These are phyloP conservation scores for Danio aesculapii DNA, from an alignment of 2,797 vertebrate species.

Conservation along the genomic window DNA sequence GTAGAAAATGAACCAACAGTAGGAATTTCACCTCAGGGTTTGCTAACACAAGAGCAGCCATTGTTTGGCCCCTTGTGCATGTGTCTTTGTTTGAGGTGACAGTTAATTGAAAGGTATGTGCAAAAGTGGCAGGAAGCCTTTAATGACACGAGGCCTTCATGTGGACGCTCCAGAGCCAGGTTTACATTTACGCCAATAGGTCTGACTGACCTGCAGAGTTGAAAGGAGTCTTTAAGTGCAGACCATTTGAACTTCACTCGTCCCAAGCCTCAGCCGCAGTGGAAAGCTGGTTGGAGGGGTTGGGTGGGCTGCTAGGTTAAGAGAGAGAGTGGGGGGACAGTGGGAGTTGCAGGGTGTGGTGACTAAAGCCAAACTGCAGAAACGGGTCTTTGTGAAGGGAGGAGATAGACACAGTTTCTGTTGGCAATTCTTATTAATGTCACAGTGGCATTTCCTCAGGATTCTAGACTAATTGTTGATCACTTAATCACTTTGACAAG, in stretches of 20 bases:
- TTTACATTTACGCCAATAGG: constrained; percentile 50
- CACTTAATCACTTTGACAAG: neutral
- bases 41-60: constrained; percentile 51
- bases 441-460: neutral
- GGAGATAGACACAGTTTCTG: constrained; percentile 25
- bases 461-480: neutral
- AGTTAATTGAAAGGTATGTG: constrained; percentile 68
- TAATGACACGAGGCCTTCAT: constrained; percentile 47
- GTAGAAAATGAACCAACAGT: constrained; percentile 31
- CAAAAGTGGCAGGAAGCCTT: constrained; percentile 61
- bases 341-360: constrained; percentile 53
- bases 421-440: neutral
- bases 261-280: constrained; percentile 52
- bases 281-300: constrained; percentile 45
- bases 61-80: constrained; percentile 57
- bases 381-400: constrained; percentile 29
- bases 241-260: constrained; percentile 55
- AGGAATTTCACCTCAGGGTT: constrained; percentile 53
- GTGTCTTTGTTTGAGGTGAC: constrained; percentile 58
- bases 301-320: constrained; percentile 18
- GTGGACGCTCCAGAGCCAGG: constrained; percentile 52
- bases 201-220: constrained; percentile 58
- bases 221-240: constrained; percentile 63
- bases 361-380: constrained; percentile 47
- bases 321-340: constrained; percentile 32